These are phyloP conservation scores for Willowsia nigromaculata DNA, from an alignment of 2,888 invertebrate species.

Conservation along the genomic window DNA sequence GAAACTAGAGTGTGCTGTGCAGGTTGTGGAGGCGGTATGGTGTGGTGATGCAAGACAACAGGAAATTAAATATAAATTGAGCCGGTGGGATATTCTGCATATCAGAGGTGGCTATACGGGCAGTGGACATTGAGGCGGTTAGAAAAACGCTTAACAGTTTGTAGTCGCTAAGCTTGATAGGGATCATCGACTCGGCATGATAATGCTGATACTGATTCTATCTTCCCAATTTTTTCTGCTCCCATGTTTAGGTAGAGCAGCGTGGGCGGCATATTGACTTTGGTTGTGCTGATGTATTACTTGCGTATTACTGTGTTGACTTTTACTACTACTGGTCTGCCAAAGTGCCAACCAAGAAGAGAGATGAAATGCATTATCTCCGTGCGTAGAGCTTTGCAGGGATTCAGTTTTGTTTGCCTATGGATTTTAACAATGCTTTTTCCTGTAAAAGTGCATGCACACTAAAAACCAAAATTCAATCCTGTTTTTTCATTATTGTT, in stretches of 20 bases:
- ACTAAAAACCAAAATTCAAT: constrained; percentile 5
- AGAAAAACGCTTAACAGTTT: background rate
- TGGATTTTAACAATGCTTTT: background rate
- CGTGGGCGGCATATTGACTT: constrained; percentile 41
- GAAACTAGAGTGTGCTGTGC: background rate
- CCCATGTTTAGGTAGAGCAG: constrained; percentile 9
- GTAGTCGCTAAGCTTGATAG: constrained; percentile 3
- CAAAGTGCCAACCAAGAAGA: background rate
- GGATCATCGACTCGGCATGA: constrained; percentile 16
- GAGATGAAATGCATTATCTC: background rate
- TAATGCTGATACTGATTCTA: constrained; percentile 17
- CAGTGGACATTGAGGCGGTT: background rate
- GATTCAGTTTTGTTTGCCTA: background rate
- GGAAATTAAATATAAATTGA: background rate
- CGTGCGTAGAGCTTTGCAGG: background rate
- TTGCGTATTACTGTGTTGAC: background rate
- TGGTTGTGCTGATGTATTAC: background rate
- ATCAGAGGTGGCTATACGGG: background rate
- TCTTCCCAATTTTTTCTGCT: background rate
- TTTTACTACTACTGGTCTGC: constrained; percentile 6
- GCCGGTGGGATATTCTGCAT: constrained; percentile 11
- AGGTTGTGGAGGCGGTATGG: background rate
- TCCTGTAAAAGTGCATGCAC: background rate
- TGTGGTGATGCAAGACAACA: background rate
- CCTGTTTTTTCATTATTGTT: constrained; percentile 3